phyloP scores from a whole-genome alignment of 2,888 invertebrate genomes.

The Conus canariensis region DNA sequence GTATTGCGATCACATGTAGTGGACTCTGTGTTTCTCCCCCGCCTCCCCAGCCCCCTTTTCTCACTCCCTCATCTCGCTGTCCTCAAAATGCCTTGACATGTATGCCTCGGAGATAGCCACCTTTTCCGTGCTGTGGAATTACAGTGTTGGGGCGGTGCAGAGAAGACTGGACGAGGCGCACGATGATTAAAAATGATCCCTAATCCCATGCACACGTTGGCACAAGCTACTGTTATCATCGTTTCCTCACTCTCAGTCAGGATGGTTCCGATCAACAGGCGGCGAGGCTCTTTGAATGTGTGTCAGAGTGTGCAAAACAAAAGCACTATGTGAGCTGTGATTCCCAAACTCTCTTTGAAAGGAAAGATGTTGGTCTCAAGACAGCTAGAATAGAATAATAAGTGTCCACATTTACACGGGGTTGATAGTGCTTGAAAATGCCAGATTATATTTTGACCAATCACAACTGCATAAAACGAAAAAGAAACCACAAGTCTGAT shows the following conservation, averaged over 20 bases:
- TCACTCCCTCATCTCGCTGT: not conserved
- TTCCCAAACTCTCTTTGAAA: too few relatives aligned
- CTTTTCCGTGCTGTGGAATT: not conserved
- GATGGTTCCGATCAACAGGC: not conserved
- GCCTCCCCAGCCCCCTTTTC: not conserved
- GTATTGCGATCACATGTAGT: too few relatives aligned
- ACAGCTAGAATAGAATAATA: too few relatives aligned
- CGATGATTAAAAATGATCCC: constrained; percentile 18
- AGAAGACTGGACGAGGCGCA: not conserved
- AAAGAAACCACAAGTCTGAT: too few relatives aligned
- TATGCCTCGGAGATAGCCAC: not conserved
- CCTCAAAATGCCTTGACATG: not conserved
- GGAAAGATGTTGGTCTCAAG: too few relatives aligned
- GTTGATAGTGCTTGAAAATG: too few relatives aligned
- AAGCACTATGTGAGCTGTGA: too few relatives aligned
- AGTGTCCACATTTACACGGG: too few relatives aligned
- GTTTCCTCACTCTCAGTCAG: not conserved
- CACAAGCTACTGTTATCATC: not conserved
- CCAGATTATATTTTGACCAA: too few relatives aligned
- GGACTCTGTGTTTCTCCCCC: not conserved
- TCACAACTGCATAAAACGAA: too few relatives aligned
- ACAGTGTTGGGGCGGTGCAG: not conserved
- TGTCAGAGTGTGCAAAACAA: not conserved
- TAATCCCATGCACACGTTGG: constrained; percentile 32
- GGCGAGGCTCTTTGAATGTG: not conserved